Conservation (phyloP, 2,888 invertebrate species). For the Dendrolimus houi region DNA sequence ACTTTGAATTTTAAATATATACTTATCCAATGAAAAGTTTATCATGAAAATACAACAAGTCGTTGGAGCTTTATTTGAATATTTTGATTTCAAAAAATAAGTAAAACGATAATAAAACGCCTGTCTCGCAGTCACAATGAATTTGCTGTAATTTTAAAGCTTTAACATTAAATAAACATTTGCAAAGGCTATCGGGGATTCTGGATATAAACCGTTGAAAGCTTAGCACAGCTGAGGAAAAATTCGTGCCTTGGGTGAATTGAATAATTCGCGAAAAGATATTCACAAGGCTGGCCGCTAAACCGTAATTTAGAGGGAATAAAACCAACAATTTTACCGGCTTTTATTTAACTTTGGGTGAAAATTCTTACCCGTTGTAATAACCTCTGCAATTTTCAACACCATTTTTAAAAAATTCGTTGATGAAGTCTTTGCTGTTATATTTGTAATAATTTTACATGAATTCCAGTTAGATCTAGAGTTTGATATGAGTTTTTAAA, state of each 20-base stretch:
- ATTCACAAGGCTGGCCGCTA: constrained; percentile 29
- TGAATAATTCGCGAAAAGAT: constrained; percentile 41
- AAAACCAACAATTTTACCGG: constrained; percentile 36
- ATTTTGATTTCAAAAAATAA: background rate
- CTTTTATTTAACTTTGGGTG: constrained; percentile 32
- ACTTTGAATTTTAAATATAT: background rate
- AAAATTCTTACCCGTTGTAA: constrained; percentile 23
- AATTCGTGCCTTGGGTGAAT: constrained; percentile 24
- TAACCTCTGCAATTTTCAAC: constrained; percentile 19
- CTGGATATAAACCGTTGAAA: constrained; percentile 20
- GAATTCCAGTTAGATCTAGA: too few relatives aligned
- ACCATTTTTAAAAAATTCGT: background rate
- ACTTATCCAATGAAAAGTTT: too few relatives aligned
- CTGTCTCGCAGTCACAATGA: constrained; percentile 11
- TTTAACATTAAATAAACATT: constrained; percentile 11
- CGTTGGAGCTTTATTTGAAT: too few relatives aligned
- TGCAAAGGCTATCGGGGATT: constrained; percentile 8
- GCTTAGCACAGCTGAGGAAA: constrained; percentile 14
- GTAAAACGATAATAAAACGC: background rate
- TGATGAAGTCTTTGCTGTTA: too few relatives aligned
- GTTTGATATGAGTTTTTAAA: too few relatives aligned
- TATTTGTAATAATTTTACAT: too few relatives aligned
- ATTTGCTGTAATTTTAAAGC: constrained; percentile 12
- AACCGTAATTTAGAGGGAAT: constrained; percentile 40
- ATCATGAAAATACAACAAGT: too few relatives aligned